Percentiles rank a stretch among this genome's conserved stretches.
phyloP scores from a whole-genome alignment of 2,113 vertebrate species.

The Lagenorhynchus albirostris region DNA sequence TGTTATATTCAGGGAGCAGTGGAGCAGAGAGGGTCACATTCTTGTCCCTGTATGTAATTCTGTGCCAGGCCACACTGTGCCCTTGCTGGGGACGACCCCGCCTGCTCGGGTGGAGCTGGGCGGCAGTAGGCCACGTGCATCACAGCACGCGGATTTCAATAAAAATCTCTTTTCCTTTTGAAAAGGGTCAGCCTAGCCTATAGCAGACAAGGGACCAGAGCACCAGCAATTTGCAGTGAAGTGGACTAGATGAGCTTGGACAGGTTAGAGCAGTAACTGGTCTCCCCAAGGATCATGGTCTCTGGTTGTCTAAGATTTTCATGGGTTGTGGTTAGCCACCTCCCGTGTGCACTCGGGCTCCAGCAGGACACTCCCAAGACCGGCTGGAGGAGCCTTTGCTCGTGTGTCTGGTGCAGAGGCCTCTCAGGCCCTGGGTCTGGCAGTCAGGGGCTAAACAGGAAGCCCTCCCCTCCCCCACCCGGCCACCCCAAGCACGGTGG shows the following conservation, averaged over 20 bases:
- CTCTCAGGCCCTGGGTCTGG: neutral
- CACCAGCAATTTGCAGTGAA: neutral
- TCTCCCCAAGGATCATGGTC: neutral
- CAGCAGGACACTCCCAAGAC: neutral
- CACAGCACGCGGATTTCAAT: neutral
- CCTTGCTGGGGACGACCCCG: neutral
- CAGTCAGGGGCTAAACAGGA: neutral
- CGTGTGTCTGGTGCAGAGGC: neutral
- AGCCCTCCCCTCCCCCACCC: neutral
- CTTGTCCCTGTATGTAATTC: constrained; percentile 39
- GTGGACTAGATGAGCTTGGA: neutral
- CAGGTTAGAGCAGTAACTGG: neutral
- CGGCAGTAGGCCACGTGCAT: neutral
- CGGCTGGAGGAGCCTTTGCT: neutral
- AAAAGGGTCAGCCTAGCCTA: neutral
- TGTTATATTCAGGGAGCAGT: constrained; percentile 3
- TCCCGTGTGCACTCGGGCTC: neutral
- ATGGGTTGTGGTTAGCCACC: neutral
- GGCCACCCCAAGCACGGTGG: neutral
- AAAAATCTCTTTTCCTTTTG: neutral
- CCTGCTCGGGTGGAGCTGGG: neutral
- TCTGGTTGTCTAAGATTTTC: neutral
- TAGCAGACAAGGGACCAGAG: neutral
- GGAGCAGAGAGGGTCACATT: constrained; percentile 27
- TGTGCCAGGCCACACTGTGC: neutral